Base-by-base conservation (phyloP, 2,113 vertebrate species). In the Turnix velox region DNA sequence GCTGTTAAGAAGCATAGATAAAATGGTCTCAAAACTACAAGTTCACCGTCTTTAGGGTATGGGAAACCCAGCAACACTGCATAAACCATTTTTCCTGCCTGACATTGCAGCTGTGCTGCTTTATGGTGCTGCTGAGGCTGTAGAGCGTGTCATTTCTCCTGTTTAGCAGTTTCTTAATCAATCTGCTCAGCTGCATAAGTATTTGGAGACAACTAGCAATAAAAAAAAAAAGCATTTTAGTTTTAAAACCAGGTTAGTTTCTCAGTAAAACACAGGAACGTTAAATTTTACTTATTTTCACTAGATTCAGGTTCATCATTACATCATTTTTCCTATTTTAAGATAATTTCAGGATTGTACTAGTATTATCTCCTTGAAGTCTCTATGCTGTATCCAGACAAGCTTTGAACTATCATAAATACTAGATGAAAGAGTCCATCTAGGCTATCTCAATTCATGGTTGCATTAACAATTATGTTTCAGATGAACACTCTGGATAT, bases 341-440 rank as follows among this genome's bases (percentile, higher is more conserved):
- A 84, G 62, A 75, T 81, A 73, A 22, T 65, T 73, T 10, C 35
- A 42, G n/a, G 14, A 88, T 30, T 75, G 71, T 58, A 37, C 6
- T 54, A 49, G 14, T 16, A 6, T 84, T 89, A 72, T 23, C 58
- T 89, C 66, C 87, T 84, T 94, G 58, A 93, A 88, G 89, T 52
- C 30, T 72, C 59, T 87, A 7, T 79, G 81, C 10, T 2, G 43
- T 48, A 86, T 24, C 23, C 40, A 84, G 71, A 63, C 69, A 88
- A 65, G 87, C 54, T 94, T 87, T 84, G 88, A 89, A 95, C 84
- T 75, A 52, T n/a, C 45, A 78, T 57, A 91, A 75, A 92, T 49
- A 52, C 39, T 39, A 65, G 58, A 95, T 91, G 62, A 96, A 95
- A 84, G 62, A 76, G 74, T 78, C 93, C 69, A 89, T 73, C 74